Conservation (phyloP, 2,113 vertebrate genomes). For the Paracanthobrama guichenoti region DNA sequence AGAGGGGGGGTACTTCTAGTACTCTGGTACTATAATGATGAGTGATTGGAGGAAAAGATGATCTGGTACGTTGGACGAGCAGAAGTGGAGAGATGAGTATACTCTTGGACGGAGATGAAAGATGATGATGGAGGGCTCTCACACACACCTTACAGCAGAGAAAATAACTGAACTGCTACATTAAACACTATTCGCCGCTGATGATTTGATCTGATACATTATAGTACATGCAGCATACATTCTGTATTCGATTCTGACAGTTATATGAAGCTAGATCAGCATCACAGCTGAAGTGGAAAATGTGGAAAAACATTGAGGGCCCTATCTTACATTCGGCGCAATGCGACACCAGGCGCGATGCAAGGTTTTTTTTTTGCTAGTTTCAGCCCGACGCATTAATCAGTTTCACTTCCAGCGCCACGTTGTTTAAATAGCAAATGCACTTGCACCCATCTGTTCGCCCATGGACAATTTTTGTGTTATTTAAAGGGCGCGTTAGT, state of each 20-base stretch:
- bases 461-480: too few relatives aligned
- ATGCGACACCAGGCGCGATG: too few relatives aligned
- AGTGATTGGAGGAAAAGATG: slow-evolving; percentile 44
- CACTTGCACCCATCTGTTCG: too few relatives aligned
- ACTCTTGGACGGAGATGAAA: slow-evolving; percentile 1
- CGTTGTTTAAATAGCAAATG: too few relatives aligned
- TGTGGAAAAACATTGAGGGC: too few relatives aligned
- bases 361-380: too few relatives aligned
- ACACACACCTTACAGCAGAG: slow-evolving; percentile 27
- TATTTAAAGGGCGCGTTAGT: too few relatives aligned
- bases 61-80: slow-evolving; percentile 21
- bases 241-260: neutral
- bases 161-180: slow-evolving; percentile 27
- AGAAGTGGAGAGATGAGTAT: slow-evolving; percentile 40
- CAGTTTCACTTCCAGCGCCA: too few relatives aligned
- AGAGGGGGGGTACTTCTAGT: neutral
- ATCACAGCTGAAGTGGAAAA: neutral
- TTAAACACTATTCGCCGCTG: slow-evolving; percentile 19
- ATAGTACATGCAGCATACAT: neutral
- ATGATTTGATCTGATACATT: slow-evolving; percentile 10
- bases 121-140: slow-evolving; percentile 28
- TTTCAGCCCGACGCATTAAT: too few relatives aligned
- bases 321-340: too few relatives aligned
- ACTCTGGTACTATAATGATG: slow-evolving; percentile 19
- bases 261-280: neutral